Base-by-base conservation (phyloP, 2,888 invertebrate species). In the Campoletis raptor region DNA sequence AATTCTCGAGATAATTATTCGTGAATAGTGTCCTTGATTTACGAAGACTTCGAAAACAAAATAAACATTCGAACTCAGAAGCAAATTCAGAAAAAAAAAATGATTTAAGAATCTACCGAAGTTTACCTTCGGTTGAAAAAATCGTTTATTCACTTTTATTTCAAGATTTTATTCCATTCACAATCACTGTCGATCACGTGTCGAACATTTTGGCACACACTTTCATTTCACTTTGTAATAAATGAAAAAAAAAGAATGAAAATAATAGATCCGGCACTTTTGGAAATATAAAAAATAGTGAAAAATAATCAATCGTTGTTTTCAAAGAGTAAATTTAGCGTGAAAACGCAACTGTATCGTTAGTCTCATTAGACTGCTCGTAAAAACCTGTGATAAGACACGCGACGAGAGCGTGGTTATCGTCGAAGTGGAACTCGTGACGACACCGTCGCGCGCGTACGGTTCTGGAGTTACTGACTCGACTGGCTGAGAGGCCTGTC, bases 401-500 rank as follows among this genome's bases (percentile, higher is more conserved):
- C 84, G 84, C 77, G 81, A 70, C 64, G 64, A 72, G 74, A 54
- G 57, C 83, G 86, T 83, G 83, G 54, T 48, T 77, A 48, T 77
- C 76, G 81, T 57, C 70, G 4, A 48, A 12, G 24, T 24, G 30
- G 57, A 61, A 61, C 82, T 21, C 76, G 82, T 61, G 72, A 57
- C 81, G 61, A 81, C 83, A 57, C 67, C 61, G 80, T 87, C 79
- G 81, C 82, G 86, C 84, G 74, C 82, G 57, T 79, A 81, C 86
- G 86, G 86, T 85, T 87, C 84, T 69, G 79, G 81, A 84, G 86
- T 82, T 73, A 87, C 86, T 86, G 86, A 80, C 77, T 76, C 30
- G 30, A 83, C 83, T 81, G 67, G 85, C 84, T 87, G 86, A 76
- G 81, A 74, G 76, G 45, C 30, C 8, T 18, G 64, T n/a, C 40